Percentiles rank a stretch among this genome's conserved stretches.
phyloP scores from a whole-genome alignment of 2,797 vertebrate species.

The Serranus cabrilla region DNA sequence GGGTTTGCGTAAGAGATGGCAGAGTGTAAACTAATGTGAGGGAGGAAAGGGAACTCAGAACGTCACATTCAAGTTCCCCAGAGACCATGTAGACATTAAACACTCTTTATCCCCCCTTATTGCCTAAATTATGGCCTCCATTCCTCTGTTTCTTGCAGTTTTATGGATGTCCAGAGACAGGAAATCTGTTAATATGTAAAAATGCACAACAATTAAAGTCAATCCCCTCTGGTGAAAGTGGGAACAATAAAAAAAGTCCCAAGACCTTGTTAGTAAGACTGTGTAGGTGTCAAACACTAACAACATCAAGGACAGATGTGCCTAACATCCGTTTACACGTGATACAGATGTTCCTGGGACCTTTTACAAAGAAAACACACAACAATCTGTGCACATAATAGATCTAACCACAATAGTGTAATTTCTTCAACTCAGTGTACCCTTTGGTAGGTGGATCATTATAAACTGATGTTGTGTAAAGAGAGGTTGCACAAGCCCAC shows the following conservation, averaged over 20 bases:
- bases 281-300: conserved; percentile 63
- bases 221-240: conserved; percentile 27
- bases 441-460: not conserved
- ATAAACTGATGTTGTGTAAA: conserved; percentile 1
- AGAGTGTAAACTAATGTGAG: conserved; percentile 23
- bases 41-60: conserved; percentile 22
- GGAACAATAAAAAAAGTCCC: conserved; percentile 36
- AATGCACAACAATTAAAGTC: conserved; percentile 63
- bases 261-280: conserved; percentile 20
- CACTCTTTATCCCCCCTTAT: conserved; percentile 28
- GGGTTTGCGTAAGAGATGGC: conserved; percentile 27
- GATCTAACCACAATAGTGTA: not conserved
- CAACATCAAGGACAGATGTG: conserved; percentile 56
- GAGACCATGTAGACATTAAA: conserved; percentile 27
- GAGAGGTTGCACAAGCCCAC: not conserved
- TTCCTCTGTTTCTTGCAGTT: conserved; percentile 47
- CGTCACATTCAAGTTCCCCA: conserved; percentile 32
- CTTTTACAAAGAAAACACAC: not conserved
- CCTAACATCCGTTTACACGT: conserved; percentile 13
- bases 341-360: conserved; percentile 9
- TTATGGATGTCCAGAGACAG: conserved; percentile 58
- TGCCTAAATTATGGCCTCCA: conserved; percentile 32
- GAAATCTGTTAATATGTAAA: conserved; percentile 66
- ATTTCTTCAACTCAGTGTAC: not conserved
- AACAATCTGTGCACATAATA: not conserved